Base-by-base conservation (phyloP, 2,888 invertebrate species). In the Ennomos fuscantarius region DNA sequence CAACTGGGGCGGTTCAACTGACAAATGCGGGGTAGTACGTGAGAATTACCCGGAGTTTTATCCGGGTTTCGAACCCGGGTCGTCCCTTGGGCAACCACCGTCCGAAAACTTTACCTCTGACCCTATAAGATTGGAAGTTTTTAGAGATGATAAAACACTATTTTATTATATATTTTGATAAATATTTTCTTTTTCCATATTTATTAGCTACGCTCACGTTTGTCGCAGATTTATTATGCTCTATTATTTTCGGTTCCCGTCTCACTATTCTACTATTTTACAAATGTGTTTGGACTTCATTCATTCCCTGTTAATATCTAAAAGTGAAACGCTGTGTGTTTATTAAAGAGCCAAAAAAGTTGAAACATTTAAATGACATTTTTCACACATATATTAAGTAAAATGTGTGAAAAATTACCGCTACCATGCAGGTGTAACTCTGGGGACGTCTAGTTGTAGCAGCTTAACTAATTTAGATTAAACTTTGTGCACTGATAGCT, bases 21-120 rank as follows among this genome's bases (percentile, higher is more conserved):
- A 86, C 84, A 89, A 90, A 88, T 82, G 80, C 74, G 77, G 76
- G 79, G 80, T 82, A 85, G 82, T 84, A 89, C 83, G 91, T 92
- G 92, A 80, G 86, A 92, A 92, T 92, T 89, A 89, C 90, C 79
- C 79, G 81, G 83, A 91, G 87, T 90, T 92, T 92, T 92, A 92
- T 88, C 89, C 87, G 72, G 79, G 81, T 76, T 76, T 78, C 78
- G 80, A 79, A 81, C 81, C 82, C 74, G 71, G 73, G 73, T 70
- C 60, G 76, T 83, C 87, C 84, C 89, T 66, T 69, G 84, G 84
- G 90, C 61, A 78, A 70, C 83, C 80, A 79, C 72, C 84, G 89
- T 84, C 87, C 90, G 84, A 89, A 89, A 90, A 89, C 82, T 89
- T 89, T 80, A 79, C 76, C 82, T 86, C 81, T 88, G 91, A 90